Percentiles rank a stretch among this genome's conserved stretches.
Evolutionary conservation across 2,113 vertebrate species (phyloP).

Genomic region (Oceanites oceanicus): DNA sequence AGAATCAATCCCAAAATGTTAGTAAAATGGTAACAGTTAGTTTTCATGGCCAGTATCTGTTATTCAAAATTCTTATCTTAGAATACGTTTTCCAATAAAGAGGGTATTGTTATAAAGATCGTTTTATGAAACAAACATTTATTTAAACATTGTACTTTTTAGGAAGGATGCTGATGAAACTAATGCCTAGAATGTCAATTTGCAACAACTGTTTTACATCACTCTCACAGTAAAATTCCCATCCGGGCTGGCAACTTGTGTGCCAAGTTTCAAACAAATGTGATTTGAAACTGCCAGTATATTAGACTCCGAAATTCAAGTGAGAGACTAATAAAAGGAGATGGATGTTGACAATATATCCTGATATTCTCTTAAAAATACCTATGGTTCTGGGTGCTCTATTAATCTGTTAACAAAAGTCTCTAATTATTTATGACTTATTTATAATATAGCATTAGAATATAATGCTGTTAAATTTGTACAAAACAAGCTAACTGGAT

Average conservation of each 20-base stretch:
- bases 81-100: background rate
- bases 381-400: background rate
- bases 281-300: slow-evolving; percentile 16
- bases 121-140: background rate
- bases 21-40: background rate
- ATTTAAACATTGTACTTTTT: background rate
- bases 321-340: background rate
- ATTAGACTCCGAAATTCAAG: background rate
- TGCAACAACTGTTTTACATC: slow-evolving; percentile 34
- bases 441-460: background rate
- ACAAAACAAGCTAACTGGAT: background rate
- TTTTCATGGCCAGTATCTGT: background rate
- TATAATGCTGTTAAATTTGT: background rate
- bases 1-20: background rate
- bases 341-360: background rate
- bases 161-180: background rate
- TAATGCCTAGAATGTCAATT: background rate
- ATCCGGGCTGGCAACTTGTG: slow-evolving; percentile 24
- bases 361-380: slow-evolving; percentile 5
- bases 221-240: slow-evolving; percentile 20
- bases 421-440: background rate
- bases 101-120: background rate
- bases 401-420: background rate
- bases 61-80: background rate
- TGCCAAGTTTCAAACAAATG: slow-evolving; percentile 43